Conservation (phyloP, 2,888 invertebrate genomes). For the Lycocerus yunnanus region DNA sequence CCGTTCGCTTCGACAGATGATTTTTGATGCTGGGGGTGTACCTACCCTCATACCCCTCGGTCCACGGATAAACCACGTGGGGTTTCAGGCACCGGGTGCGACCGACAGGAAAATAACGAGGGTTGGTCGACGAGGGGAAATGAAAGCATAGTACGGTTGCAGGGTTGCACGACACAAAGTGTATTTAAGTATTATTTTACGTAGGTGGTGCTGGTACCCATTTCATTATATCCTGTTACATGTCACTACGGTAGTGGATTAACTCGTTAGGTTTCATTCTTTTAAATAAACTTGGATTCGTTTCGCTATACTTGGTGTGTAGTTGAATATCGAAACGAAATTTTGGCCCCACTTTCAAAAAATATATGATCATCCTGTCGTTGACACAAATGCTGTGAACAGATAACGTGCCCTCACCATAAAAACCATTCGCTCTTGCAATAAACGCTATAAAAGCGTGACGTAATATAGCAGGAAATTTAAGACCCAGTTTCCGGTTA, state of each 20-base stretch:
- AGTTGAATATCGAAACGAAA: neutral
- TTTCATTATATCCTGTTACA: neutral
- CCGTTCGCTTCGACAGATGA: slow-evolving; percentile 43
- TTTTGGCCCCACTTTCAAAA: neutral
- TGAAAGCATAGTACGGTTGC: slow-evolving; percentile 7
- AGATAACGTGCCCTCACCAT: slow-evolving; percentile 2
- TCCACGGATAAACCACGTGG: slow-evolving; percentile 33
- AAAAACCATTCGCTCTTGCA: slow-evolving; percentile 3
- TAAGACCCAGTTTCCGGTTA: slow-evolving; percentile 4
- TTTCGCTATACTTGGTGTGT: neutral
- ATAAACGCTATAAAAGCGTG: slow-evolving; percentile 4
- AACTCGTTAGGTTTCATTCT: neutral
- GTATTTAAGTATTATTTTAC: slow-evolving; percentile 7
- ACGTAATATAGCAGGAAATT: slow-evolving; percentile 4
- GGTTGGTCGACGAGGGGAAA: slow-evolving; percentile 35
- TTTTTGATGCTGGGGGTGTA: slow-evolving; percentile 36
- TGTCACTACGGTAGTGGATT: neutral
- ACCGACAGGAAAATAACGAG: slow-evolving; percentile 54
- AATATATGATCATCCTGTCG: neutral
- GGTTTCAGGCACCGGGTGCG: slow-evolving; percentile 52
- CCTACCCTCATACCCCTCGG: slow-evolving; percentile 30
- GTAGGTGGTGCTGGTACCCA: slow-evolving; percentile 10
- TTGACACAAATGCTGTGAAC: slow-evolving; percentile 4
- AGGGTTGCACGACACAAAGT: slow-evolving; percentile 6
- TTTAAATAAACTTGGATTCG: neutral